These are phyloP conservation scores for Riparia riparia DNA, from an alignment of 2,113 vertebrate species.

Conservation along the genomic window DNA sequence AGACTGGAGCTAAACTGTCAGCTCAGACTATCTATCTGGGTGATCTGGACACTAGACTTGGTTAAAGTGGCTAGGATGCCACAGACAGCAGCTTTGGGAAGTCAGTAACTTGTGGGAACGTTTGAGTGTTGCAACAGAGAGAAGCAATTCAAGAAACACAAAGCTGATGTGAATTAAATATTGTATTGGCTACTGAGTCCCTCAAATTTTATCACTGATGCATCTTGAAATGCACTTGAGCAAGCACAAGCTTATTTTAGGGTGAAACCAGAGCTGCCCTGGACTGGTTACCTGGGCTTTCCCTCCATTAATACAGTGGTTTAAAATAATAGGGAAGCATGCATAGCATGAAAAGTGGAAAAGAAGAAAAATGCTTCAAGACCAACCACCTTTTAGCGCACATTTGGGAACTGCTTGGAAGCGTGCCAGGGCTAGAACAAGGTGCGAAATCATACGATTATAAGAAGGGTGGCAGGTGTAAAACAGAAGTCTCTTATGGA, in stretches of 20 bases:
- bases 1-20: background rate
- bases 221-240: background rate
- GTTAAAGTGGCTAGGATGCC: background rate
- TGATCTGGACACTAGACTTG: background rate
- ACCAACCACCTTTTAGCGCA: constrained; percentile 53
- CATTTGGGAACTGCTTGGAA: constrained; percentile 22
- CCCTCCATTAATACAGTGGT: background rate
- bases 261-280: background rate
- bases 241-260: background rate
- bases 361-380: constrained; percentile 38
- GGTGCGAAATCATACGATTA: constrained; percentile 59
- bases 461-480: constrained; percentile 60
- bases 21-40: background rate
- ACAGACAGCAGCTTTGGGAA: background rate
- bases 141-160: background rate
- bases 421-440: constrained; percentile 34
- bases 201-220: background rate
- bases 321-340: constrained; percentile 37
- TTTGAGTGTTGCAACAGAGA: background rate
- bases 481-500: constrained; percentile 65
- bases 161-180: background rate
- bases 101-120: background rate
- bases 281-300: background rate
- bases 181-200: background rate
- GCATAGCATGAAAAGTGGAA: background rate